These are phyloP conservation scores for Sclerodermus sp. DNA, from an alignment of 2,888 invertebrate species.

Conservation along the genomic window DNA sequence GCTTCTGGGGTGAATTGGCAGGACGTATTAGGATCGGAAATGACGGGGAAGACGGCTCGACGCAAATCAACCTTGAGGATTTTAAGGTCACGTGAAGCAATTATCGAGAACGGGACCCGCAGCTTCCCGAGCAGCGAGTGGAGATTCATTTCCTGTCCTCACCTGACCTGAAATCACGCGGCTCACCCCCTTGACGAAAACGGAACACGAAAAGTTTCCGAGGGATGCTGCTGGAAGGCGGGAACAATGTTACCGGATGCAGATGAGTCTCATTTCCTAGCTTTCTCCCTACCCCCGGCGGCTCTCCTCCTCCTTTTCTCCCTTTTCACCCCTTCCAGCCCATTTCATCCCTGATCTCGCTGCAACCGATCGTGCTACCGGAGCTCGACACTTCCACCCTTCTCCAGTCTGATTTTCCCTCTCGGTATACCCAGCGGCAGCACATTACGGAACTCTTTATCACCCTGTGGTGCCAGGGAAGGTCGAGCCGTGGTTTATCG, in stretches of 20 bases:
- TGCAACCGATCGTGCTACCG: slow-evolving; percentile 13
- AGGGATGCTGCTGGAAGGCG: slow-evolving; percentile 22
- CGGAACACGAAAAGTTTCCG: slow-evolving; percentile 21
- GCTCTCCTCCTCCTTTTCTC: background rate
- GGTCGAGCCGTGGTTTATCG: slow-evolving; percentile 19
- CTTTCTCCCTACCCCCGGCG: slow-evolving; percentile 4
- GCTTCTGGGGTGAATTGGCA: background rate
- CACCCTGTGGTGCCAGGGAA: slow-evolving; percentile 8
- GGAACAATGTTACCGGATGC: slow-evolving; percentile 39
- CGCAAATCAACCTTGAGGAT: slow-evolving; percentile 13
- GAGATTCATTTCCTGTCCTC: slow-evolving; percentile 44
- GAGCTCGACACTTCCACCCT: slow-evolving; percentile 3
- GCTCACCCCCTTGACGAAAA: slow-evolving; percentile 8
- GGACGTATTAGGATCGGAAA: slow-evolving; percentile 13
- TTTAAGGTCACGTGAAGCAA: slow-evolving; percentile 24
- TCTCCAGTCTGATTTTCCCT: background rate
- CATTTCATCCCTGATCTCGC: slow-evolving; percentile 16
- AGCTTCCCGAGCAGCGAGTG: slow-evolving; percentile 34
- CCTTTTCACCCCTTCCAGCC: too few species aligned
- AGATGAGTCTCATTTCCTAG: slow-evolving; percentile 40
- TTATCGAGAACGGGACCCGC: slow-evolving; percentile 41
- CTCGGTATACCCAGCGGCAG: slow-evolving; percentile 9
- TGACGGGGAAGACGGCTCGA: slow-evolving; percentile 10
- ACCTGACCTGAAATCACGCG: slow-evolving; percentile 32
- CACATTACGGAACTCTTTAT: slow-evolving; percentile 16